These are phyloP conservation scores for Mobula hypostoma DNA, from an alignment of 2,113 vertebrate species.

Conservation along the genomic window DNA sequence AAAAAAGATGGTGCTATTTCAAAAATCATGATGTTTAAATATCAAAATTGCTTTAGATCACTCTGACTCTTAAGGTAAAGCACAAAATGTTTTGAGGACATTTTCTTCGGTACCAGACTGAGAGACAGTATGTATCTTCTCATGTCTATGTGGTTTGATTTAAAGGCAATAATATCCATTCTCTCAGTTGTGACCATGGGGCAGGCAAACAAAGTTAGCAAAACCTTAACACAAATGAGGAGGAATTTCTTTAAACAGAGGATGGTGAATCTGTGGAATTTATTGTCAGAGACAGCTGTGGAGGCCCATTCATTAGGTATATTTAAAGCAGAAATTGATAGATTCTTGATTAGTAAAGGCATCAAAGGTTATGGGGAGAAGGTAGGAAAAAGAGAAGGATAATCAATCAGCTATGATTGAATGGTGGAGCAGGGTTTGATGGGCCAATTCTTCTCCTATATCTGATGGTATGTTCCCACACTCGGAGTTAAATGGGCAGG, in stretches of 20 bases:
- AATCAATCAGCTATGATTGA: too few relatives aligned
- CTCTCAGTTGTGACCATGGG: not conserved
- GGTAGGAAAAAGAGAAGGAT: too few relatives aligned
- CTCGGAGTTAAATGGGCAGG: not conserved
- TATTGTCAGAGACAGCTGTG: too few relatives aligned
- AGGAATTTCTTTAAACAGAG: too few relatives aligned
- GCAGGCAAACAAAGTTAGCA: not conserved
- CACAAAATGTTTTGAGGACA: not conserved
- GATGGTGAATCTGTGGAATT: too few relatives aligned
- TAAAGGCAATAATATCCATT: not conserved
- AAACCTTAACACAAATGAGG: too few relatives aligned
- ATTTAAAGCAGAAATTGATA: too few relatives aligned
- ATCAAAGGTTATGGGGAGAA: too few relatives aligned
- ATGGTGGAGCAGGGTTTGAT: too few relatives aligned
- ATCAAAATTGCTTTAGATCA: not conserved
- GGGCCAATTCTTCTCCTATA: too few relatives aligned
- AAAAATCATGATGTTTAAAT: not conserved
- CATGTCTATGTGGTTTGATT: not conserved
- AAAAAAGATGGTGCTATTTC: not conserved
- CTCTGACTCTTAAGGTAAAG: not conserved
- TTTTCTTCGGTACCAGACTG: not conserved
- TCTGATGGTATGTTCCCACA: not conserved
- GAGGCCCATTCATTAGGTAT: too few relatives aligned
- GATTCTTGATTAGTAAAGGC: too few relatives aligned
- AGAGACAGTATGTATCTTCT: not conserved